Evolutionary conservation across 1,140 invertebrate species (phyloP).

Genomic region (Meloidogyne floridensis): DNA sequence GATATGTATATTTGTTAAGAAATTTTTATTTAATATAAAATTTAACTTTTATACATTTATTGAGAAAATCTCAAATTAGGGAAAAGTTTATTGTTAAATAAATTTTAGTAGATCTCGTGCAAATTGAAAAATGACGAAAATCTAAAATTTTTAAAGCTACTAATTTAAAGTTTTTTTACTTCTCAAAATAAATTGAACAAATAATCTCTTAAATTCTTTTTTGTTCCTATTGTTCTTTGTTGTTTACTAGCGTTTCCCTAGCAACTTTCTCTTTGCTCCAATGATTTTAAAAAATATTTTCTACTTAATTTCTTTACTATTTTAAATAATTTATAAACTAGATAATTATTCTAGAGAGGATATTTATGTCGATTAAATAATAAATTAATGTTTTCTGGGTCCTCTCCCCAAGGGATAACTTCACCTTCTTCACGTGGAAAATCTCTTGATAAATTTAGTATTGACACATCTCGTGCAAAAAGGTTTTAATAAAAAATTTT

Average conservation of each 20-base stretch:
- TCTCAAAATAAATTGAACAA: not conserved
- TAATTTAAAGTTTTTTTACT: no score
- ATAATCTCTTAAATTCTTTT: not conserved
- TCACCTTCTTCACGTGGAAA: not conserved
- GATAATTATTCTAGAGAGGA: no score
- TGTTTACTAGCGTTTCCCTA: not conserved
- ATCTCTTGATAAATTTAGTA: conserved; percentile 36
- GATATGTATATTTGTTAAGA: no score
- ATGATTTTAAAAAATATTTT: not conserved
- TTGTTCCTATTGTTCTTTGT: not conserved
- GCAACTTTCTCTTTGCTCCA: not conserved
- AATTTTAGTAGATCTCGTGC: no score
- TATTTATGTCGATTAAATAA: no score
- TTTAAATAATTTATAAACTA: not conserved
- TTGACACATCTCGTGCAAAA: conserved; percentile 62
- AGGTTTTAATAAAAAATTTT: conserved; percentile 20
- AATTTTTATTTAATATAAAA: no score
- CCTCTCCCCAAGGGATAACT: not conserved
- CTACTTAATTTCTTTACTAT: not conserved
- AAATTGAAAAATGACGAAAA: no score
- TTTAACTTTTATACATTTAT: no score
- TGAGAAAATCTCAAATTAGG: no score
- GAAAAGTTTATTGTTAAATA: no score
- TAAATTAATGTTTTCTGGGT: not conserved
- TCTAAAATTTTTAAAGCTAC: no score